These are phyloP conservation scores for Protophormia terraenovae DNA, from an alignment of 2,888 invertebrate species.

Conservation along the genomic window DNA sequence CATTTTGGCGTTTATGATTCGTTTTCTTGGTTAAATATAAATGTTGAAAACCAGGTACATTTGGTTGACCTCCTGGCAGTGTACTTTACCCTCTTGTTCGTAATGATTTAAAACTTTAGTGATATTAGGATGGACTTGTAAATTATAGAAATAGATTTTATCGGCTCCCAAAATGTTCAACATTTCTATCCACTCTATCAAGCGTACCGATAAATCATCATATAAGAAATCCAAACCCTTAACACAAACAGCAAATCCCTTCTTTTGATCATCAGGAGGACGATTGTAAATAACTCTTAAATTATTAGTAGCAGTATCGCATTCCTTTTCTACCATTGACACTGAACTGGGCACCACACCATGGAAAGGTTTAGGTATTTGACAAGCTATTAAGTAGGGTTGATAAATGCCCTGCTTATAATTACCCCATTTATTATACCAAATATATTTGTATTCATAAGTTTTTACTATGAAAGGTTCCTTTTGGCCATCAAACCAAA, in stretches of 20 bases:
- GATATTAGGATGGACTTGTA: slow-evolving; percentile 95
- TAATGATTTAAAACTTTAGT: slow-evolving; percentile 88
- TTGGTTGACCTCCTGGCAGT: slow-evolving; percentile 95
- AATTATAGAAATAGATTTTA: slow-evolving; percentile 94
- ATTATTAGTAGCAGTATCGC: slow-evolving; percentile 93
- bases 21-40: slow-evolving; percentile 94
- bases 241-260: slow-evolving; percentile 95
- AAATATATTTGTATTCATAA: slow-evolving; percentile 95
- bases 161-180: slow-evolving; percentile 93
- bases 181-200: slow-evolving; percentile 97
- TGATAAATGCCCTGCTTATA: slow-evolving; percentile 95
- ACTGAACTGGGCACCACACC: slow-evolving; percentile 90
- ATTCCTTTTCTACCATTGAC: slow-evolving; percentile 91
- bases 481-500: slow-evolving; percentile 93
- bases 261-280: slow-evolving; percentile 84
- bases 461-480: slow-evolving; percentile 91
- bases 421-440: slow-evolving; percentile 97
- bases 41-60: slow-evolving; percentile 93
- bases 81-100: slow-evolving; percentile 85
- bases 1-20: slow-evolving; percentile 96
- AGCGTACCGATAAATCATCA: slow-evolving; percentile 92
- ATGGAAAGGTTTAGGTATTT: slow-evolving; percentile 89
- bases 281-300: slow-evolving; percentile 90
- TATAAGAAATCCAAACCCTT: slow-evolving; percentile 96
- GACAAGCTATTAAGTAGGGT: slow-evolving; percentile 94